Base-by-base conservation (phyloP, 2,113 vertebrate species). In the Hippoglossus stenolepis region DNA sequence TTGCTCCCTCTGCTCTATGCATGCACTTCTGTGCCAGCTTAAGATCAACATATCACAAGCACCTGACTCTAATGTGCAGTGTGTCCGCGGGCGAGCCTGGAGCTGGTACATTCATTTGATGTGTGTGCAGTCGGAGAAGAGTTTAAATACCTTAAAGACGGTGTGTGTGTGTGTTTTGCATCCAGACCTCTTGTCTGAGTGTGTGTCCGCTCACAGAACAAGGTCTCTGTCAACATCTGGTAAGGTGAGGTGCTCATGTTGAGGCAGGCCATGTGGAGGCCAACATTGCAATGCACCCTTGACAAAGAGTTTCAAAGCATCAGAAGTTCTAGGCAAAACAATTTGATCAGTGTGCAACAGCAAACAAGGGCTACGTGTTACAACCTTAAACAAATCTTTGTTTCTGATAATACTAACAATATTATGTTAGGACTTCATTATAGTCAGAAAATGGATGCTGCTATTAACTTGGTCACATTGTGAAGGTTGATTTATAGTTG, bases 1-100 rank as follows among this genome's bases (percentile, higher is more conserved):
- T 54, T 26, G 20, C 72, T 61, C 47, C 47, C 43, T 70, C 47
- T 82, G 77, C 87, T 84, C 85, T 78, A 84, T 87, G 72, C 64
- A 65, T 78, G 66, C 40, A 20, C 18, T 24, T 79, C 45, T 73
- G 49, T 75, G 71, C 76, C 64, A 53, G 64, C 79, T 80, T 70
- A 79, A 84, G 70, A 86, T 80, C 79, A 75, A 43, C 77, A 12
- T 70, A 76, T 85, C 62, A 73, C 78, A 49, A 28, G 67, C 51
- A 62, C 72, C 79, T 77, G 60, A 8, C 54, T 79, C 24, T 73
- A 65, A 84, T 86, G 73, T 77, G 64, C 66, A 74, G 71, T 5
- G 73, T 61, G 78, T 83, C 73, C 68, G 47, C 59, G 38, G 70
- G 70, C 26, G 1, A 66, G 77, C 59, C 71, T 60, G 20, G 28